These are phyloP conservation scores for Clarias platycephalus DNA, from an alignment of 2,797 vertebrate species.

Conservation along the genomic window DNA sequence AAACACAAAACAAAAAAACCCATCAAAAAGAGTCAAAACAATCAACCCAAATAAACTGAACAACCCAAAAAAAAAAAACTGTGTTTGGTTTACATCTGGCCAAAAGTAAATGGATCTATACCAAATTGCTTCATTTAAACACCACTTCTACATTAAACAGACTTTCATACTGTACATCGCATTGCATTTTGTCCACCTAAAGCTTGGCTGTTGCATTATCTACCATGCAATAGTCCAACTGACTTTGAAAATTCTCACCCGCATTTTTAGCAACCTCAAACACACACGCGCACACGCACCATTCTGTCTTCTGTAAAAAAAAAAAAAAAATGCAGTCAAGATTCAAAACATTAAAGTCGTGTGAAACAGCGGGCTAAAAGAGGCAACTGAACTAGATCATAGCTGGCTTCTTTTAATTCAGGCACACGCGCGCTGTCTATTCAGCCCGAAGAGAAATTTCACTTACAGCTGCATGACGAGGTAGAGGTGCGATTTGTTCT, in stretches of 20 bases:
- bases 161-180: not conserved
- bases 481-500: constrained; percentile 94
- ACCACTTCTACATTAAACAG: not conserved
- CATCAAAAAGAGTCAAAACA: not conserved
- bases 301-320: constrained; percentile 10
- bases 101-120: not conserved
- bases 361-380: constrained; percentile 44
- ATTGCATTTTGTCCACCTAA: not conserved
- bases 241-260: not conserved
- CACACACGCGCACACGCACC: not conserved
- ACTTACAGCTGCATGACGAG: constrained; percentile 99
- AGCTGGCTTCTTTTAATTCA: constrained; percentile 29
- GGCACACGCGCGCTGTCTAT: not conserved
- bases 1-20: not conserved
- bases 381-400: constrained; percentile 43
- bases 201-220: not conserved
- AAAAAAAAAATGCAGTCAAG: constrained; percentile 40
- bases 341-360: constrained; percentile 29
- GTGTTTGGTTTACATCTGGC: not conserved
- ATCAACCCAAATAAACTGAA: not conserved
- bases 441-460: constrained; percentile 35
- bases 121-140: not conserved
- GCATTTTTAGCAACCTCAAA: not conserved
- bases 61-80: not conserved
- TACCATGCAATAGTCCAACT: not conserved